Evolutionary conservation across 2,797 vertebrate genomes (phyloP).

Genomic region (Vireo griseus): DNA sequence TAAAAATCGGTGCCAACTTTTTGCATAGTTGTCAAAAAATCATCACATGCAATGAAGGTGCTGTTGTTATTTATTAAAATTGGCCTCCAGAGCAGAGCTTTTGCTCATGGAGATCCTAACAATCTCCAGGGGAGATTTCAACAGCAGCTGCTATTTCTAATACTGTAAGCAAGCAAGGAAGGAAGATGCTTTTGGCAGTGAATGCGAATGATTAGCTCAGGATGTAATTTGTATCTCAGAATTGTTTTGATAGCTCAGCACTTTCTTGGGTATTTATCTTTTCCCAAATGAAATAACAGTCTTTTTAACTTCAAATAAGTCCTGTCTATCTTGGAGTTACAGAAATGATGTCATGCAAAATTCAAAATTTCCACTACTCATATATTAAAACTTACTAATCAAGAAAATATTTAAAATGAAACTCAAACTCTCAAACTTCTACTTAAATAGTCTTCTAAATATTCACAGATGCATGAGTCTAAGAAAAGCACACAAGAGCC

Average conservation of each 20-base stretch:
- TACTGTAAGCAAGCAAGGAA: constrained; percentile 46
- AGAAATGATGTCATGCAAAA: constrained; percentile 38
- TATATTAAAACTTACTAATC: constrained; percentile 28
- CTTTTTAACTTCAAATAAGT: constrained; percentile 59
- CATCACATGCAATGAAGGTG: background rate
- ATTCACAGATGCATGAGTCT: background rate
- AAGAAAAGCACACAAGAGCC: background rate
- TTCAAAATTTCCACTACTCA: background rate
- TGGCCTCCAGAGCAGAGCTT: background rate
- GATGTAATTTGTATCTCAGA: constrained; percentile 63
- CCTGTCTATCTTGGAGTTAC: constrained; percentile 40
- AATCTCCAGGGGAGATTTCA: constrained; percentile 60
- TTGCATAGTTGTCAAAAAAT: background rate
- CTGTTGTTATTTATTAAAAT: background rate
- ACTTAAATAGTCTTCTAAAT: constrained; percentile 11
- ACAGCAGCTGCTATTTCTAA: constrained; percentile 59
- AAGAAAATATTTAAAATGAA: constrained; percentile 35
- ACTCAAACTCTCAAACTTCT: background rate
- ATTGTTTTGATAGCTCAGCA: constrained; percentile 64
- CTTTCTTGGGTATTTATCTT: constrained; percentile 58
- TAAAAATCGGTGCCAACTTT: background rate
- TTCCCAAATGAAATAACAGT: constrained; percentile 44
- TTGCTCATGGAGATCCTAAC: constrained; percentile 8
- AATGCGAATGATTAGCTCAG: constrained; percentile 58
- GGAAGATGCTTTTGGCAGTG: constrained; percentile 55